phyloP scores from a whole-genome alignment of 1,140 invertebrate species.

The Scaptomyza graminum region DNA sequence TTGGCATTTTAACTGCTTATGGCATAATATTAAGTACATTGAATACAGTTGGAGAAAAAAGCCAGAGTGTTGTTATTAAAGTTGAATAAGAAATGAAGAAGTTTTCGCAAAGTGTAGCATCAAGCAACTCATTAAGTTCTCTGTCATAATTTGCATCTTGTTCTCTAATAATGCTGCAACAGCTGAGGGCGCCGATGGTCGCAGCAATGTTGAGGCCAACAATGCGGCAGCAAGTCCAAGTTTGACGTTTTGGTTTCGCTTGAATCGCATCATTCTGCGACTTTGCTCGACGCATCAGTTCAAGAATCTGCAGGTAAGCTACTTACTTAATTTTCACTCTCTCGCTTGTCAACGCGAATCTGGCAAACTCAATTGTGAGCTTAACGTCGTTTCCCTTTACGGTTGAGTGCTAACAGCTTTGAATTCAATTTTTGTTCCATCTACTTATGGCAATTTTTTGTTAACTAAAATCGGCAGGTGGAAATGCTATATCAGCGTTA shows the following conservation, averaged over 20 bases:
- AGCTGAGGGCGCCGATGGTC: conserved; percentile 37
- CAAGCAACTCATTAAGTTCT: no score
- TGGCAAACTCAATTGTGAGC: conserved; percentile 23
- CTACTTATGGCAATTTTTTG: conserved; percentile 11
- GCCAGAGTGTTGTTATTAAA: no score
- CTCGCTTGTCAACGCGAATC: background rate
- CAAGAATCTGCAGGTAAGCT: conserved; percentile 87
- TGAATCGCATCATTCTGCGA: conserved; percentile 83
- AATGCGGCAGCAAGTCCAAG: conserved; percentile 72
- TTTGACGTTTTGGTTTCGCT: conserved; percentile 82
- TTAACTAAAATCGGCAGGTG: conserved; percentile 85
- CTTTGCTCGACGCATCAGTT: conserved; percentile 88
- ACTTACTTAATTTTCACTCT: conserved; percentile 40
- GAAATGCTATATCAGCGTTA: conserved; percentile 96
- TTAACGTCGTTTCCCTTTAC: conserved; percentile 32
- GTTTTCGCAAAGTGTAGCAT: no score
- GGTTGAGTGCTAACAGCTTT: conserved; percentile 1
- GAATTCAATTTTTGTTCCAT: conserved; percentile 1
- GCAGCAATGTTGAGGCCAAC: conserved; percentile 63
- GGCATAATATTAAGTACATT: no score
- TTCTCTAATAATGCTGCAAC: conserved; percentile 20
- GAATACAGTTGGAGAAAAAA: no score
- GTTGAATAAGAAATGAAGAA: no score
- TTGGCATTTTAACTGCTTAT: background rate
- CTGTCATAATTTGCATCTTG: background rate